Evolutionary conservation across 1,140 invertebrate species (phyloP).

Genomic region (Hyphantria cunea): DNA sequence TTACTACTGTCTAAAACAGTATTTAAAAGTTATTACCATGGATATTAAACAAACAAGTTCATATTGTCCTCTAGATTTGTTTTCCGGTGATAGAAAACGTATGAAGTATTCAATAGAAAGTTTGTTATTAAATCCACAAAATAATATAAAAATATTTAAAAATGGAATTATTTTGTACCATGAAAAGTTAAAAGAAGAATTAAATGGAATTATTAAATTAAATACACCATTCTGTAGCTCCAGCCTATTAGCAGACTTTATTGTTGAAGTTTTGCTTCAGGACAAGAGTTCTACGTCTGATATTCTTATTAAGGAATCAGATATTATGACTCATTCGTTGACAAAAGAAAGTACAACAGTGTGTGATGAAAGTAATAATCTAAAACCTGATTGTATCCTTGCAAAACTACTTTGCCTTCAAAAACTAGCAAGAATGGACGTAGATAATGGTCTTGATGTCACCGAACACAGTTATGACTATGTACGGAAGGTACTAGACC

Average conservation of each 20-base stretch:
- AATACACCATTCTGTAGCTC: constrained; percentile 42
- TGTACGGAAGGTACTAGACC: constrained; percentile 46
- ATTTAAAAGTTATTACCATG: constrained; percentile 83
- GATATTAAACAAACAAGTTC: constrained; percentile 78
- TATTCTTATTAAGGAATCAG: not conserved
- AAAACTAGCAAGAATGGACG: constrained; percentile 52
- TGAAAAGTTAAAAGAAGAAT: constrained; percentile 59
- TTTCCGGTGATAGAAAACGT: constrained; percentile 83
- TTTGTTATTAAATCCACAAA: constrained; percentile 86
- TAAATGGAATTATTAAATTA: constrained; percentile 45
- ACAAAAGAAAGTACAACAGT: not conserved
- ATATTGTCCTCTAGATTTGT: constrained; percentile 89
- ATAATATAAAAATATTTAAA: constrained; percentile 88
- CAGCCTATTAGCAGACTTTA: constrained; percentile 59
- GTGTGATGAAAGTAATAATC: constrained; percentile 44
- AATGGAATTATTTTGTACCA: constrained; percentile 83
- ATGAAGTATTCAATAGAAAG: constrained; percentile 84
- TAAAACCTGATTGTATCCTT: constrained; percentile 51
- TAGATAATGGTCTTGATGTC: constrained; percentile 9
- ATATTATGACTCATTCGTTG: not conserved
- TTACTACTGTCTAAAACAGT: constrained; percentile 88
- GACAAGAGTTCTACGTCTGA: constrained; percentile 22
- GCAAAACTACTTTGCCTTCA: constrained; percentile 63
- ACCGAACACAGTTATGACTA: constrained; percentile 37
- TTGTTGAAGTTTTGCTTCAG: constrained; percentile 55